A percentile compares a stretch with the other conserved stretches of the same genome.
These are phyloP conservation scores for Clarias platycephalus DNA, from an alignment of 2,797 vertebrate species.

Conservation along the genomic window DNA sequence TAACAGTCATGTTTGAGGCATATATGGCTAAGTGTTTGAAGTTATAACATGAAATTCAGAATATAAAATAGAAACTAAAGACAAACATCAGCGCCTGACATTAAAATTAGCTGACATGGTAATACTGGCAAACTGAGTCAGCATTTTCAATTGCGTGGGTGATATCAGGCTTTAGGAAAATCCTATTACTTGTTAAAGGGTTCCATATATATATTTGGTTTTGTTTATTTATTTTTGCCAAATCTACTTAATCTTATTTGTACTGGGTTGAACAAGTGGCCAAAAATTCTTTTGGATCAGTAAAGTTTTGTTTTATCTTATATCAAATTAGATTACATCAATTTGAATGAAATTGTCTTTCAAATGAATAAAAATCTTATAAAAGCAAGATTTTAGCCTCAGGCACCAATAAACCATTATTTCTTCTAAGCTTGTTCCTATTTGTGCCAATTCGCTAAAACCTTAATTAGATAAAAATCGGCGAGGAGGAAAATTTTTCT, in stretches of 20 bases:
- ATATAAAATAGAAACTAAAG: neutral
- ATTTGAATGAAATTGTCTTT: neutral
- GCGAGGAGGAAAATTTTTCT: neutral
- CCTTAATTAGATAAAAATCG: no score
- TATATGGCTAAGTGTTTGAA: neutral
- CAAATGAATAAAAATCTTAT: neutral
- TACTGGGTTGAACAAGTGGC: neutral
- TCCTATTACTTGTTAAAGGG: neutral
- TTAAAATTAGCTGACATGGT: neutral
- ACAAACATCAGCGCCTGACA: neutral
- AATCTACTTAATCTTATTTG: neutral
- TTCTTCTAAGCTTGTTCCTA: neutral
- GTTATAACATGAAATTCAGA: neutral
- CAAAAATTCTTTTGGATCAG: neutral
- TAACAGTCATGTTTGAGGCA: neutral
- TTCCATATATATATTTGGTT: neutral
- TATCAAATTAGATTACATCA: neutral
- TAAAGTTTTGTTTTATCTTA: neutral
- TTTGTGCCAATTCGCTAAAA: neutral
- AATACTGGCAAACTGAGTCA: neutral
- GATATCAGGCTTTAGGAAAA: neutral
- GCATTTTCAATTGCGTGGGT: neutral
- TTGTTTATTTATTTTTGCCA: neutral
- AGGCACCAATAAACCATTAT: neutral
- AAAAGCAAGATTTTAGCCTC: neutral